Evolutionary conservation across 2,797 vertebrate genomes (phyloP), one percentile per base, ranked within the genome.

Genomic region (Parauchenoglanis ngamensis): DNA sequence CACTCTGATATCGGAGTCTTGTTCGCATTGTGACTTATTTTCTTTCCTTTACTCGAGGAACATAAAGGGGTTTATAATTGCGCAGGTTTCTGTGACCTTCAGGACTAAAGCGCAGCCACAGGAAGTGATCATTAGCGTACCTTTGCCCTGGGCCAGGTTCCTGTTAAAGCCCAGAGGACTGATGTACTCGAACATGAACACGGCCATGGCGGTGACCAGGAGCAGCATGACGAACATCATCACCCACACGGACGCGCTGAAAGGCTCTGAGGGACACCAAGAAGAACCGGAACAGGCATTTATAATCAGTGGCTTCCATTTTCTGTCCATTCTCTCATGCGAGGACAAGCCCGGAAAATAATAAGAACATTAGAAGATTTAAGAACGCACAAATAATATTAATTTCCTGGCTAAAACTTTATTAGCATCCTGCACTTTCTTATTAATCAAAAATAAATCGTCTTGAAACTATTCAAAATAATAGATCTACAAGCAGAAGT

Each of bases 211-310:
- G 0, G 98, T 99, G 80, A 99, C 98, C 85, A 99, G 96, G 89
- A 99, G 96, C 93, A 99, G 95, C 97, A 99, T 99, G 86, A 99
- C 98, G 92, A 99, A 99, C 98, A 99, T 99, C 98, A 99, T 99
- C 94, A 99, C 98, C 98, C 98, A 99, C 92, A 99, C 98, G 21
- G 98, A 98, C 86, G 98, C 98, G 92, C 98, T 99, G 96, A 99
- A 99, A 54, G 98, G 98, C 91, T 99, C 98, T 99, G 56, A 67
- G 78, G 49, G 13, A 75, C n/a, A 63, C 2, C 35, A 31, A 87
- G 0, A 88, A 21, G 52, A 79, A 79, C 0, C 77, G 28, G 1
- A 44, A 72, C 86, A 89, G 25, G 25, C 44, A 15, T 13, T 75
- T 75, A 75, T n/a, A 12, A 75, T 49, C 72, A n/a, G 8, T 0